Evolutionary conservation across 1,140 invertebrate genomes (phyloP).

Genomic region (Lasioglossum baleicum): DNA sequence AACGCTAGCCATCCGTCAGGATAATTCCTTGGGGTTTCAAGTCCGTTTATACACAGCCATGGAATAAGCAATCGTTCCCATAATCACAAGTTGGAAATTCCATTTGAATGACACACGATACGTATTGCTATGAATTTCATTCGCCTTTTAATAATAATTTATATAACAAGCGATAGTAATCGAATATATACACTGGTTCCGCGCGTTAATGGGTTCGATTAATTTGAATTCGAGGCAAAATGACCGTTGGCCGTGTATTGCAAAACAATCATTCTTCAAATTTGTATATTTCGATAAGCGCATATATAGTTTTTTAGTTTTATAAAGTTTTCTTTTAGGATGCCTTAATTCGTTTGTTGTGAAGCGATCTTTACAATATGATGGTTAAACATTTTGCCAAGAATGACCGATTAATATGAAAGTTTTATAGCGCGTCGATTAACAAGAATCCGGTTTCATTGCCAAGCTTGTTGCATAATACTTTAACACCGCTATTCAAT

Average conservation of each 20-base stretch:
- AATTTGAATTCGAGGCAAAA: constrained; percentile 41
- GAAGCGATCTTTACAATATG: constrained; percentile 22
- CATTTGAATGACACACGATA: constrained; percentile 34
- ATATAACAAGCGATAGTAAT: constrained; percentile 29
- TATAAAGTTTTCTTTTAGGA: not conserved
- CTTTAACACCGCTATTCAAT: constrained; percentile 49
- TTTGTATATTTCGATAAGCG: constrained; percentile 5
- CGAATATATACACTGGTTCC: not conserved
- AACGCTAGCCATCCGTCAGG: constrained; percentile 43
- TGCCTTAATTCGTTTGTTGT: not conserved
- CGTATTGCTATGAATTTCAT: constrained; percentile 47
- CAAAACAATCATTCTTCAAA: constrained; percentile 16
- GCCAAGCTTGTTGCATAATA: constrained; percentile 40
- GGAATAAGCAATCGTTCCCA: constrained; percentile 52
- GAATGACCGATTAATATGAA: constrained; percentile 38
- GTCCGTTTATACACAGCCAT: constrained; percentile 75
- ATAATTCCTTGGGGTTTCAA: constrained; percentile 54
- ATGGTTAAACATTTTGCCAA: constrained; percentile 36
- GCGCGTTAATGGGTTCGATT: not conserved
- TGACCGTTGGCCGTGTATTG: constrained; percentile 12
- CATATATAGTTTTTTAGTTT: constrained; percentile 7
- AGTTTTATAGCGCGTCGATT: constrained; percentile 43
- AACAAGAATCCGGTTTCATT: constrained; percentile 40
- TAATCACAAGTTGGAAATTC: constrained; percentile 41
- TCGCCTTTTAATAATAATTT: constrained; percentile 28